Conservation (phyloP, 1,140 invertebrate genomes). For the Notospermus geniculatus region DNA sequence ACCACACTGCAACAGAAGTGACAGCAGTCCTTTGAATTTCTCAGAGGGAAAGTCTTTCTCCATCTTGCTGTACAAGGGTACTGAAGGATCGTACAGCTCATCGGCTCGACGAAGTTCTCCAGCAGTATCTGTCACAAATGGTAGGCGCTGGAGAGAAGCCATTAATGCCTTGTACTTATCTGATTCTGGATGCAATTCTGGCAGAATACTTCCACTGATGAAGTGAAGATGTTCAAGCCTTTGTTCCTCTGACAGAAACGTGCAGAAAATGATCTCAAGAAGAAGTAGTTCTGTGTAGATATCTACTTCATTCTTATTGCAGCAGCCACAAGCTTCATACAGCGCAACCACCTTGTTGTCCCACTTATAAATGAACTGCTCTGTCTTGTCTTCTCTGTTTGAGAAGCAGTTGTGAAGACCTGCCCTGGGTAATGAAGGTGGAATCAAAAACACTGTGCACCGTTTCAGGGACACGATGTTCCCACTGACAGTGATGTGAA, state of each 20-base stretch:
- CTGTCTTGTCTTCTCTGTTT: neutral
- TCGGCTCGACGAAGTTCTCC: constrained; percentile 6
- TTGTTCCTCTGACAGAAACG: constrained; percentile 12
- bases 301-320: constrained; percentile 7
- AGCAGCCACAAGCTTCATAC: constrained; percentile 19
- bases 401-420: neutral
- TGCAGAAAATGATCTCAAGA: constrained; percentile 9
- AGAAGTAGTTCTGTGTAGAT: constrained; percentile 7
- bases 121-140: constrained; percentile 15
- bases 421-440: constrained; percentile 2
- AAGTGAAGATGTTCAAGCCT: constrained; percentile 21
- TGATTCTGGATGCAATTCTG: neutral
- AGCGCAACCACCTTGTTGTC: constrained; percentile 6
- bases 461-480: constrained; percentile 12
- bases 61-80: constrained; percentile 26
- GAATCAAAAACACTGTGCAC: neutral
- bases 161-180: constrained; percentile 8
- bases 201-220: constrained; percentile 10
- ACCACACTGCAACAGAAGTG: constrained; percentile 21
- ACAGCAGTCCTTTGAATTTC: constrained; percentile 12
- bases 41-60: constrained; percentile 18
- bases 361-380: neutral
- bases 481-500: constrained; percentile 11
- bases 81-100: constrained; percentile 21
- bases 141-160: neutral